phyloP scores from a whole-genome alignment of 1,140 invertebrate genomes.

The Brachionus paranguensis region DNA sequence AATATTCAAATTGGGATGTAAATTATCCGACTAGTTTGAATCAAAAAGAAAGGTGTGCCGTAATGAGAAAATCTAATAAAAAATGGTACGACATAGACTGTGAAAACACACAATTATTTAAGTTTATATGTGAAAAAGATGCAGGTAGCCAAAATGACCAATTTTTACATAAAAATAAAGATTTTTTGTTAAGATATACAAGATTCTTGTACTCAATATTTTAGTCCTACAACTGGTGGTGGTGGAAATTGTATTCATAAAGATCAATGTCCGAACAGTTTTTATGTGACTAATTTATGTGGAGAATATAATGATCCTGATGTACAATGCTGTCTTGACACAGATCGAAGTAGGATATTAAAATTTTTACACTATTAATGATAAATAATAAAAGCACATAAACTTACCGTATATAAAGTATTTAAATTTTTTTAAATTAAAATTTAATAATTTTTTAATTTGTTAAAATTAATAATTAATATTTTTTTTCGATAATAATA shows the following conservation, averaged over 20 bases:
- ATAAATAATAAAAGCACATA: too few relatives aligned
- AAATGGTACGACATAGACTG: slow-evolving; percentile 33
- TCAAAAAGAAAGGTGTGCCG: background rate
- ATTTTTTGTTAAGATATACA: background rate
- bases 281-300: slow-evolving; percentile 3
- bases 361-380: too few relatives aligned
- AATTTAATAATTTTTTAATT: too few relatives aligned
- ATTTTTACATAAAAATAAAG: background rate
- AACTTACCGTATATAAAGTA: too few relatives aligned
- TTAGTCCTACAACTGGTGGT: slow-evolving; percentile 21
- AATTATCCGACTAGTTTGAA: background rate
- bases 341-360: background rate
- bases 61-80: background rate
- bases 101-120: background rate
- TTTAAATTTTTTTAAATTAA: too few relatives aligned
- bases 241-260: slow-evolving; percentile 36
- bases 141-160: background rate
- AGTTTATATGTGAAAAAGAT: slow-evolving; percentile 27
- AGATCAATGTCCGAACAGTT: slow-evolving; percentile 37
- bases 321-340: slow-evolving; percentile 10
- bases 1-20: slow-evolving; percentile 36
- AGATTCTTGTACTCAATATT: slow-evolving; percentile 10
- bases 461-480: too few relatives aligned
- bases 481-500: too few relatives aligned
- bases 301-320: slow-evolving; percentile 29